Percentiles rank a stretch among this genome's conserved stretches.
Evolutionary conservation across 2,888 invertebrate genomes (phyloP).

Genomic region (Halictus ligatus): DNA sequence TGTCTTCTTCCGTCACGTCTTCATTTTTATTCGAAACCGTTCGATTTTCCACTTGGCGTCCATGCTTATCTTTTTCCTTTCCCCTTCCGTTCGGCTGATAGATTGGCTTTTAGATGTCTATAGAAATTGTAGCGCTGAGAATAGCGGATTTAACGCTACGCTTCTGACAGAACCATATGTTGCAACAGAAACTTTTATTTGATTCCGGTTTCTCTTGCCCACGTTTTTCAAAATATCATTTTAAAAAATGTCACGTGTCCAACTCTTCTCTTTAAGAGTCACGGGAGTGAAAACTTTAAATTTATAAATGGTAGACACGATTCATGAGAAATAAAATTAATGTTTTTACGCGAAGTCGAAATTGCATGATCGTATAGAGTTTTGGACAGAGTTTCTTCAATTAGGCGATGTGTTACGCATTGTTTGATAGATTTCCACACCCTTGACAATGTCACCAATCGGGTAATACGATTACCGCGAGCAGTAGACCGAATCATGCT

Average conservation of each 20-base stretch:
- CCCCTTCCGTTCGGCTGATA: background rate
- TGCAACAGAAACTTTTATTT: background rate
- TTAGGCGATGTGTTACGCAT: background rate
- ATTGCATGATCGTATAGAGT: background rate
- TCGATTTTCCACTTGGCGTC: background rate
- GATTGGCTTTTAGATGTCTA: background rate
- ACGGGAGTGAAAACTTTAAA: too few relatives aligned
- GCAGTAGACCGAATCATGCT: background rate
- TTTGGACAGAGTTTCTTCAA: background rate
- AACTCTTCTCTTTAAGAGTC: too few relatives aligned
- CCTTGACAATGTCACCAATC: background rate
- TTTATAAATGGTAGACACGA: too few relatives aligned
- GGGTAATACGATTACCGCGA: background rate
- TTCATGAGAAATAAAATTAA: background rate
- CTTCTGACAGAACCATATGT: too few relatives aligned
- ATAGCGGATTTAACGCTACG: too few relatives aligned
- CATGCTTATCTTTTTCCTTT: background rate
- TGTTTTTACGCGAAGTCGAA: background rate
- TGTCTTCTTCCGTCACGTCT: background rate
- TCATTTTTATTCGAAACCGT: background rate
- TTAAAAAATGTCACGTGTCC: too few relatives aligned
- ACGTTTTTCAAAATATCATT: too few relatives aligned
- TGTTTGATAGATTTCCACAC: background rate
- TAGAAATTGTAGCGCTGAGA: background rate
- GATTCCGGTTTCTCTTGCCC: too few relatives aligned